Conservation (phyloP, 2,888 invertebrate species). For the Petrolisthes manimaculis region DNA sequence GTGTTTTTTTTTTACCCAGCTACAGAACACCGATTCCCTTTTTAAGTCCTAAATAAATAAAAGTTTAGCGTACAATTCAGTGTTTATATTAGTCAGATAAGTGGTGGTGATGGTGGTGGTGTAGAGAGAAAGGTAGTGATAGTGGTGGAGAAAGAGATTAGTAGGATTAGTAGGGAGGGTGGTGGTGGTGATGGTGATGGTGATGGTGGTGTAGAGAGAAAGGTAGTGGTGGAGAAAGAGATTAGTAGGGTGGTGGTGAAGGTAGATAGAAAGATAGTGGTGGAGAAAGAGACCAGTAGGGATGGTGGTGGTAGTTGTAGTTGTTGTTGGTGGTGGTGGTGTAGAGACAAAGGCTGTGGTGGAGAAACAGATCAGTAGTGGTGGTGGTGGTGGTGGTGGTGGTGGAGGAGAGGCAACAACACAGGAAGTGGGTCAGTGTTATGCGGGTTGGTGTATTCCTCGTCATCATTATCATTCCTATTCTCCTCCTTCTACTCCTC, state of each 20-base stretch:
- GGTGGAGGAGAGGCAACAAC: background rate
- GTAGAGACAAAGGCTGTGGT: background rate
- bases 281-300: background rate
- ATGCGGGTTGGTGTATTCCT: constrained; percentile 29
- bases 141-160: background rate
- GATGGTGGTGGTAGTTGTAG: background rate
- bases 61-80: too few relatives aligned
- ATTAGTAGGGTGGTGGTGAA: background rate
- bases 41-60: too few relatives aligned
- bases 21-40: too few relatives aligned
- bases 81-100: too few relatives aligned
- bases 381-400: constrained; percentile 1
- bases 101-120: background rate
- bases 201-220: background rate
- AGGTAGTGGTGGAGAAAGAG: background rate
- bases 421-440: constrained; percentile 38
- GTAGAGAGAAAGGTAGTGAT: background rate
- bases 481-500: too few relatives aligned
- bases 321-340: constrained; percentile 10
- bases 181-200: background rate
- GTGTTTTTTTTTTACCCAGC: too few relatives aligned
- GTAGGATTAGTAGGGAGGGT: background rate
- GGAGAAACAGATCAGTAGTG: background rate
- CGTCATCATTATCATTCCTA: too few relatives aligned
- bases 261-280: background rate